Percentiles rank a stretch among this genome's conserved stretches.
phyloP scores from a whole-genome alignment of 2,888 invertebrate genomes.

The Boloria selene region DNA sequence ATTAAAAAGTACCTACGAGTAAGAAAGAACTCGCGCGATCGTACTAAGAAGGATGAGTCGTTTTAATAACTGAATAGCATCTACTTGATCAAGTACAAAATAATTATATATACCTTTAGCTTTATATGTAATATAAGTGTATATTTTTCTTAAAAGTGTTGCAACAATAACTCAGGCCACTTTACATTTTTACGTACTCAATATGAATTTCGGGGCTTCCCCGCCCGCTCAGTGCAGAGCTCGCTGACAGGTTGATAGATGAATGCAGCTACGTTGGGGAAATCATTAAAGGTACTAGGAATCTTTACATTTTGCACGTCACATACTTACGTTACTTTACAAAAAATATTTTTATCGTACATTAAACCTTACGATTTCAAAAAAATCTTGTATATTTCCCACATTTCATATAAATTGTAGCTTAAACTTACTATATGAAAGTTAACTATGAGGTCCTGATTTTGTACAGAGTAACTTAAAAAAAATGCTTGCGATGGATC shows the following conservation, averaged over 20 bases:
- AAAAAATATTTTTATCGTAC: too few species aligned
- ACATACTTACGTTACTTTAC: background rate
- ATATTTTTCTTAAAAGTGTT: background rate
- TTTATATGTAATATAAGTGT: background rate
- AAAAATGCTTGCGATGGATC: too few species aligned
- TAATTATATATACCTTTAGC: background rate
- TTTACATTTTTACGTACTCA: constrained; percentile 47
- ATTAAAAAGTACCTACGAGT: too few species aligned
- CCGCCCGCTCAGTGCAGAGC: constrained; percentile 22
- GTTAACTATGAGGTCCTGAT: too few species aligned
- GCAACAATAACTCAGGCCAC: constrained; percentile 43
- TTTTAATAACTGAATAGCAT: too few species aligned
- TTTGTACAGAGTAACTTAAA: too few species aligned
- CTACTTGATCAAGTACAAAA: background rate
- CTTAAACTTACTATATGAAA: too few species aligned
- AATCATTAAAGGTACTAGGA: constrained; percentile 51
- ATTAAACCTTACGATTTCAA: too few species aligned
- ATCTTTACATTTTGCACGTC: constrained; percentile 9
- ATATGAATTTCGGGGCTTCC: constrained; percentile 40
- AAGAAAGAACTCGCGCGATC: too few species aligned
- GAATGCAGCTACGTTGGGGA: constrained; percentile 55
- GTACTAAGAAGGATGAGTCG: too few species aligned
- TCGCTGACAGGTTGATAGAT: constrained; percentile 69
- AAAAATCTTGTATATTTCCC: too few species aligned
- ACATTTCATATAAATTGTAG: too few species aligned